Evolutionary conservation across 2,797 vertebrate genomes (phyloP).

Genomic region (Harpagifer antarcticus): DNA sequence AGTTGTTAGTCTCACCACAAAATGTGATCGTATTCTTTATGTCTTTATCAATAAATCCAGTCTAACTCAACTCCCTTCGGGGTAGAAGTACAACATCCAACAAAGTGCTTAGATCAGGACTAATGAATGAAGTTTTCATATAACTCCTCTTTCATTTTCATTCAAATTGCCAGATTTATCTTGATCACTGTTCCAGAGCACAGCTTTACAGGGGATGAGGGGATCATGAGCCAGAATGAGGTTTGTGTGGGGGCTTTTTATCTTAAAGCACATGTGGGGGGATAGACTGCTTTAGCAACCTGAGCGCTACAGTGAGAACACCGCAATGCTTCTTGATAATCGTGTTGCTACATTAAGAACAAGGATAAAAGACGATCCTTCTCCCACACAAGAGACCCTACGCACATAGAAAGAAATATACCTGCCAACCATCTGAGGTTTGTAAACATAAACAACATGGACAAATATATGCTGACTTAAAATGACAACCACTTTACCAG

Average conservation of each 20-base stretch:
- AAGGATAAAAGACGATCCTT: slow-evolving; percentile 52
- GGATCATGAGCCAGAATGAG: slow-evolving; percentile 30
- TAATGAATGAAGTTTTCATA: slow-evolving; percentile 23
- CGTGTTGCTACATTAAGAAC: slow-evolving; percentile 50
- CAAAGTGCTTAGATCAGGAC: slow-evolving; percentile 24
- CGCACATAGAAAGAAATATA: slow-evolving; percentile 33
- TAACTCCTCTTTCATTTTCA: not conserved
- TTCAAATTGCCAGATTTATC: slow-evolving; percentile 71
- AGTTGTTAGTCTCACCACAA: slow-evolving; percentile 19
- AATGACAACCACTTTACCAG: slow-evolving; percentile 32
- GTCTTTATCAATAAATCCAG: slow-evolving; percentile 22
- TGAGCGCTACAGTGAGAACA: slow-evolving; percentile 21
- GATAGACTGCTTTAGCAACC: slow-evolving; percentile 29
- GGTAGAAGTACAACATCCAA: slow-evolving; percentile 16
- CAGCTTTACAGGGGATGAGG: slow-evolving; percentile 58
- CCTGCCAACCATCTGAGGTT: slow-evolving; percentile 43
- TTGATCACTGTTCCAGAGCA: slow-evolving; percentile 63
- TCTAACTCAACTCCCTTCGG: not conserved
- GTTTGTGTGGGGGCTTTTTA: slow-evolving; percentile 47
- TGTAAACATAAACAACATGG: slow-evolving; percentile 50
- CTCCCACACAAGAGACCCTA: slow-evolving; percentile 39
- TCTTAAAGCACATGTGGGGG: slow-evolving; percentile 54
- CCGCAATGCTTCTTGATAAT: slow-evolving; percentile 45
- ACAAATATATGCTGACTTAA: slow-evolving; percentile 47
- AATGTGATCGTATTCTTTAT: slow-evolving; percentile 25